Evolutionary conservation across 2,797 vertebrate species (phyloP).

Genomic region (Anniella stebbinsi): DNA sequence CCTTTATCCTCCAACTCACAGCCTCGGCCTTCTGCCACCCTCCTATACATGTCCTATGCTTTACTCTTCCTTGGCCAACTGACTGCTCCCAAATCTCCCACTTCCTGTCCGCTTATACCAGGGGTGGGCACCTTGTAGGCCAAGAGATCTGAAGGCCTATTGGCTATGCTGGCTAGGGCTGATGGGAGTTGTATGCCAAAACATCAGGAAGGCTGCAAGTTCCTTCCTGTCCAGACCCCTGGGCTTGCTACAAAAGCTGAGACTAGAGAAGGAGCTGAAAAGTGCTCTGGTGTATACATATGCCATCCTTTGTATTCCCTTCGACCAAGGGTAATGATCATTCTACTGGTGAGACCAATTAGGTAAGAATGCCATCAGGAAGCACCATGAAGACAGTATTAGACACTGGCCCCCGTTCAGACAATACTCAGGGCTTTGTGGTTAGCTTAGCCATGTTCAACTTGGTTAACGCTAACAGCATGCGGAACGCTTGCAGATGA

Average conservation of each 20-base stretch:
- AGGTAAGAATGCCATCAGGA: not conserved
- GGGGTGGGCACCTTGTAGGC: no score
- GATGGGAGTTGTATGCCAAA: no score
- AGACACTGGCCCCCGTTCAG: no score
- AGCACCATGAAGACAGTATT: not conserved
- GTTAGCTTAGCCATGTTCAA: no score
- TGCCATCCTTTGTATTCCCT: not conserved
- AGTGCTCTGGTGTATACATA: no score
- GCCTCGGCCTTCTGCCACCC: no score
- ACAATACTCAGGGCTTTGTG: no score
- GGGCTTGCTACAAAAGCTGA: not conserved
- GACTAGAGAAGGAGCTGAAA: not conserved
- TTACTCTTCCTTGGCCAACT: not conserved
- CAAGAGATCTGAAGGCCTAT: no score
- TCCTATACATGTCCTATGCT: not conserved
- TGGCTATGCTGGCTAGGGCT: no score
- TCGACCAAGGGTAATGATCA: not conserved
- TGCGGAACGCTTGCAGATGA: no score
- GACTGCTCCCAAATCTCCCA: not conserved
- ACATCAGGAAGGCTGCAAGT: no score
- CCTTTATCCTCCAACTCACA: not conserved
- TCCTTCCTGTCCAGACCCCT: not conserved
- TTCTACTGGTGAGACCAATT: not conserved
- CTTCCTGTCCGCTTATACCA: not conserved
- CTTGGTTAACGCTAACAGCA: no score